These are phyloP conservation scores for Crotalus helleri DNA, from an alignment of 2,113 vertebrate genomes.

Conservation along the genomic window DNA sequence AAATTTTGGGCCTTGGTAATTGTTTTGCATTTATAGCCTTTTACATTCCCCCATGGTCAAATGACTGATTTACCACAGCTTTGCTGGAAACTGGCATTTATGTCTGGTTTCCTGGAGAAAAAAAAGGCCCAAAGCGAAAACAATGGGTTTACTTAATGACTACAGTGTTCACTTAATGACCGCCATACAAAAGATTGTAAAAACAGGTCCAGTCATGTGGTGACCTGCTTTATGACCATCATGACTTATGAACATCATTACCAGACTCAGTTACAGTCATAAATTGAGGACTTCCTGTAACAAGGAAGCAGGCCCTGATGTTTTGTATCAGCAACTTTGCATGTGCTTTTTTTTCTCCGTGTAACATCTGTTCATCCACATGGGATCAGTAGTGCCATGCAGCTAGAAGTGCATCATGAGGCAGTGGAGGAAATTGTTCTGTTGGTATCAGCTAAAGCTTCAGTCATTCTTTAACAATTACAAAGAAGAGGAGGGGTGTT, in stretches of 20 bases:
- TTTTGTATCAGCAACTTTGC: background rate
- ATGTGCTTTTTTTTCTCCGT: background rate
- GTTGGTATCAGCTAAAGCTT: background rate
- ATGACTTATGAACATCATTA: background rate
- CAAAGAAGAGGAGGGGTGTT: background rate
- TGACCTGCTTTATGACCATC: background rate
- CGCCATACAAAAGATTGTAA: background rate
- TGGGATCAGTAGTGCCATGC: background rate
- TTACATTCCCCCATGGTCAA: background rate
- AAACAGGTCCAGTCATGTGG: background rate
- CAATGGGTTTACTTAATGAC: background rate
- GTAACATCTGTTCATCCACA: background rate
- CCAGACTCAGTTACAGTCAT: background rate
- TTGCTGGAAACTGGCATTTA: background rate
- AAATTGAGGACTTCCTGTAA: background rate
- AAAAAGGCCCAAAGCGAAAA: background rate
- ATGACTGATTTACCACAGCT: background rate
- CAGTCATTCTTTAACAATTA: background rate
- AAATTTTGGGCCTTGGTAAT: background rate
- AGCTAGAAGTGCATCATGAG: background rate
- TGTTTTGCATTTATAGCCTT: background rate
- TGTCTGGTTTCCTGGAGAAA: background rate
- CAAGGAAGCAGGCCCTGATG: background rate
- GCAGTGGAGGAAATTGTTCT: background rate
- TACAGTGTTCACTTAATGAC: background rate